Conservation (phyloP, 2,797 vertebrate genomes). For the Agapornis canus region DNA sequence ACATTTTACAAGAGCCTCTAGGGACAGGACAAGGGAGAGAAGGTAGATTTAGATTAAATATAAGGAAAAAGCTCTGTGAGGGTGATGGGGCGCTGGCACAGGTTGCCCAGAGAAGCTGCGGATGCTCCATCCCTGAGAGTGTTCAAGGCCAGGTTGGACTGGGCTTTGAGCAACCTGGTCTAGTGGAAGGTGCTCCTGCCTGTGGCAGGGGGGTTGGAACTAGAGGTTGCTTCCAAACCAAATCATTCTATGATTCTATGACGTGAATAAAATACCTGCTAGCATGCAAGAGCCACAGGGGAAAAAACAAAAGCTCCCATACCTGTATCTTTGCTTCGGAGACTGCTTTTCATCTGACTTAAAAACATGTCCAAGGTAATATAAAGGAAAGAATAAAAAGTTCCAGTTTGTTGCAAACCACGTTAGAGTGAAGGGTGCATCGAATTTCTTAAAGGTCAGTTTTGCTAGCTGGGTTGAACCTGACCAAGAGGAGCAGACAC, state of each 20-base stretch:
- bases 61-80: neutral
- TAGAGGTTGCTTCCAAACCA: neutral
- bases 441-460: slow-evolving; percentile 87
- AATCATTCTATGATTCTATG: neutral
- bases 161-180: no score
- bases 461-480: slow-evolving; percentile 94
- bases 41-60: neutral
- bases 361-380: slow-evolving; percentile 91
- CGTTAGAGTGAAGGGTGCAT: slow-evolving; percentile 93
- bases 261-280: neutral
- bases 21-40: neutral
- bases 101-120: no score
- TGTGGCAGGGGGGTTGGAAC: neutral
- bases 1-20: neutral
- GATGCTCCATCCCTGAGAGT: no score
- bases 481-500: slow-evolving; percentile 92
- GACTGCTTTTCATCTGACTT: slow-evolving; percentile 91
- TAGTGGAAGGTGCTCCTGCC: neutral
- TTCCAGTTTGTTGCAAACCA: slow-evolving; percentile 98
- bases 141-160: no score
- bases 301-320: slow-evolving; percentile 47
- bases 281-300: neutral
- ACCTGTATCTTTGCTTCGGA: slow-evolving; percentile 92
- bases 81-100: neutral
- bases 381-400: slow-evolving; percentile 93